phyloP scores from a whole-genome alignment of 2,113 vertebrate genomes.

The Galemys pyrenaicus region DNA sequence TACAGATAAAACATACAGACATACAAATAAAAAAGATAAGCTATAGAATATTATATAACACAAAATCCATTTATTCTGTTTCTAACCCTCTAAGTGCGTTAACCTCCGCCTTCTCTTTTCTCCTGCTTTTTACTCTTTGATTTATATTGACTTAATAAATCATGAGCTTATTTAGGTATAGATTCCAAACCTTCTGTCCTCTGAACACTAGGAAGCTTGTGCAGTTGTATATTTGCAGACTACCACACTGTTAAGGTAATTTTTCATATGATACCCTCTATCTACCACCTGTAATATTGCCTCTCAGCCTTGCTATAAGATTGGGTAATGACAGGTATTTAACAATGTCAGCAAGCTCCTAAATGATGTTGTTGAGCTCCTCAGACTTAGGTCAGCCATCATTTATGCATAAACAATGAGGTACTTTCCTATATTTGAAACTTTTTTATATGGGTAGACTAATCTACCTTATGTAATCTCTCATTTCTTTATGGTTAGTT shows the following conservation, averaged over 20 bases:
- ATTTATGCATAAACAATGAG: neutral
- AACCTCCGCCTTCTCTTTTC: neutral
- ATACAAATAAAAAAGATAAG: neutral
- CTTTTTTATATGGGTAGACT: neutral
- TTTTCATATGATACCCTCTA: neutral
- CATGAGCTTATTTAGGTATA: neutral
- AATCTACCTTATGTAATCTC: neutral
- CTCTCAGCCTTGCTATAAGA: neutral
- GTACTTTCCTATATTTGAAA: neutral
- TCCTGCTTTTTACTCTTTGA: neutral
- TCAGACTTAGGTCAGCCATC: neutral
- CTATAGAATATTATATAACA: neutral
- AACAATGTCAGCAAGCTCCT: neutral
- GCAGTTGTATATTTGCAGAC: neutral
- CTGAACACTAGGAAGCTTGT: neutral
- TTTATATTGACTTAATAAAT: conserved; percentile 10
- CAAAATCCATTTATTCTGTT: neutral
- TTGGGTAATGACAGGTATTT: neutral
- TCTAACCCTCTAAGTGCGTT: neutral
- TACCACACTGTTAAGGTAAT: neutral
- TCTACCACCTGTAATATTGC: neutral
- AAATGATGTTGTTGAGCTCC: neutral
- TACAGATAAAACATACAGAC: neutral
- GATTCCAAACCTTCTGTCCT: neutral
- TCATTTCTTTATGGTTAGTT: neutral